phyloP scores from a whole-genome alignment of 1,140 invertebrate genomes.

The Onthophagus taurus region DNA sequence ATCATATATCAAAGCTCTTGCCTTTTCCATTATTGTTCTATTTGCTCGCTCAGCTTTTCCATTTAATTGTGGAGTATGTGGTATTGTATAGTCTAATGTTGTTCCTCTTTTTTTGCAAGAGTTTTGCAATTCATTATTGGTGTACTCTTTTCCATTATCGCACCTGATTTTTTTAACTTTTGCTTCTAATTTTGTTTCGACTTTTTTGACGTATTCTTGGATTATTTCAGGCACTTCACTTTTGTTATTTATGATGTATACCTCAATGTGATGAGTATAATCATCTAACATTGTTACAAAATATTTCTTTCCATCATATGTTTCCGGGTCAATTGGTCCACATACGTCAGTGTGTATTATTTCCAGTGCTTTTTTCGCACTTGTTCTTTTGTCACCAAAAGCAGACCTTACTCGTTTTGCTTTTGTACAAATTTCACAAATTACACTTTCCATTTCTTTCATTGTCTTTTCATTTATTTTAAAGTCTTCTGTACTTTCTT shows the following conservation, averaged over 20 bases:
- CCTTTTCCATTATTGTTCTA: slow-evolving; percentile 31
- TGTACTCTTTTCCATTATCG: slow-evolving; percentile 31
- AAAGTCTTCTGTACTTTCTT: too few species aligned
- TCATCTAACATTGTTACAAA: slow-evolving; percentile 37
- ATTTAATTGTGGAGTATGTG: slow-evolving; percentile 37
- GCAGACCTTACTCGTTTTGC: slow-evolving; percentile 22
- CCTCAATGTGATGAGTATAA: slow-evolving; percentile 29
- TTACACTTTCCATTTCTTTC: slow-evolving; percentile 14
- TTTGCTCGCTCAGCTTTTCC: slow-evolving; percentile 38
- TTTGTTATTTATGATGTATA: slow-evolving; percentile 33
- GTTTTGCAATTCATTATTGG: slow-evolving; percentile 19
- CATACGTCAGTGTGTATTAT: slow-evolving; percentile 35
- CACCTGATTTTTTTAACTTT: slow-evolving; percentile 24
- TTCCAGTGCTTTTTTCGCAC: slow-evolving; percentile 23
- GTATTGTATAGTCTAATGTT: slow-evolving; percentile 17
- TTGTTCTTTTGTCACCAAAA: slow-evolving; percentile 20
- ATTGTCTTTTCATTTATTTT: too few species aligned
- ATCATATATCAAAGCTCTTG: slow-evolving; percentile 32
- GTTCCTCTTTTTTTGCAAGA: slow-evolving; percentile 16
- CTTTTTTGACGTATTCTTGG: slow-evolving; percentile 24
- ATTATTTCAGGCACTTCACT: slow-evolving; percentile 25
- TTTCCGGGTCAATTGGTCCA: slow-evolving; percentile 30
- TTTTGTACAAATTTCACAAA: slow-evolving; percentile 21
- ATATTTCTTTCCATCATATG: slow-evolving; percentile 30
- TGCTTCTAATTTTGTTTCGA: slow-evolving; percentile 24